These are phyloP conservation scores for Strigops habroptila DNA, from an alignment of 2,113 vertebrate species.

Conservation along the genomic window DNA sequence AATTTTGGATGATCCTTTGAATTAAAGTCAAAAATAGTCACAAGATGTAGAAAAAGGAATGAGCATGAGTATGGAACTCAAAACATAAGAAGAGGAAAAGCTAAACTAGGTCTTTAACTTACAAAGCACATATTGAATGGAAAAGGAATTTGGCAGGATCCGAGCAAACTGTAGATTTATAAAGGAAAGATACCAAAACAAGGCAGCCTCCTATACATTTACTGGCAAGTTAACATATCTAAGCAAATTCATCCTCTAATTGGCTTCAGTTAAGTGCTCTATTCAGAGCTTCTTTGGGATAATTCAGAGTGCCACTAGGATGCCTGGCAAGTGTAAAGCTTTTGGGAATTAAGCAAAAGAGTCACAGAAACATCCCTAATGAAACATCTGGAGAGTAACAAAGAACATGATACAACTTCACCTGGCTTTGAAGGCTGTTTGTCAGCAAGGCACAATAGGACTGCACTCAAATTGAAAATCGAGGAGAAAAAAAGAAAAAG, in stretches of 20 bases:
- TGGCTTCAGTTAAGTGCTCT: slow-evolving; percentile 11
- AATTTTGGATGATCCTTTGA: not conserved
- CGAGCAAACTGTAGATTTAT: not conserved
- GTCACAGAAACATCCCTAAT: not conserved
- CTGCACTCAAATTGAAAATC: not conserved
- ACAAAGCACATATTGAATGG: not conserved
- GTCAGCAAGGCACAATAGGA: not conserved
- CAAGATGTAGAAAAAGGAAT: not conserved
- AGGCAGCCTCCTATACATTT: not conserved
- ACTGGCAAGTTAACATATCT: not conserved
- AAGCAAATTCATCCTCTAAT: slow-evolving; percentile 30
- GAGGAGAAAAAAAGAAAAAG: not conserved
- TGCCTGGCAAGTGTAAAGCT: not conserved
- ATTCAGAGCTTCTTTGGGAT: not conserved
- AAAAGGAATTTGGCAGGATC: not conserved
- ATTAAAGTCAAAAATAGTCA: not conserved
- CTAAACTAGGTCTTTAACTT: not conserved
- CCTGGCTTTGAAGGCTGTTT: not conserved
- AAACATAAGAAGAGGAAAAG: not conserved
- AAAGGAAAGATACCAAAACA: not conserved
- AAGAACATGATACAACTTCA: not conserved
- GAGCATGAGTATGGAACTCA: not conserved
- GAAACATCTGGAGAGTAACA: not conserved
- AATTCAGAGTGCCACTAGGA: not conserved
- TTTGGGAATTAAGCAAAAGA: slow-evolving; percentile 6